phyloP scores from a whole-genome alignment of 2,797 vertebrate species.

The Taeniopygia guttata region DNA sequence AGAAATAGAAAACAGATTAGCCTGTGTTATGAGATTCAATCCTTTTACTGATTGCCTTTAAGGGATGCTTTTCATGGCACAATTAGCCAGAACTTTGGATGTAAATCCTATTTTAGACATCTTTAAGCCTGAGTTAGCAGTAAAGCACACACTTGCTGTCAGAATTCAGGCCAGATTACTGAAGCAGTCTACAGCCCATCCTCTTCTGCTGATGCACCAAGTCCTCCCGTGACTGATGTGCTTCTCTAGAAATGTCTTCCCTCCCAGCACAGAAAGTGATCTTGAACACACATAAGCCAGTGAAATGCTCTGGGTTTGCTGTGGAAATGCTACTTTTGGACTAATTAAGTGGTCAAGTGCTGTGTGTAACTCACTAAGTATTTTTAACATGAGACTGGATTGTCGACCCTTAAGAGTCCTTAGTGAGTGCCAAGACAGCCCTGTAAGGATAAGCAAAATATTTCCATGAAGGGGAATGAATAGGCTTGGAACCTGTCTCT shows the following conservation, averaged over 20 bases:
- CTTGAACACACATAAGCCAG: neutral
- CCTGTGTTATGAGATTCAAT: neutral
- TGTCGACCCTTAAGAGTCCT: neutral
- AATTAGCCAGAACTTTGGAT: neutral
- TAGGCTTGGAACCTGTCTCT: neutral
- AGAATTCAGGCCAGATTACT: neutral
- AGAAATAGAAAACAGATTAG: neutral
- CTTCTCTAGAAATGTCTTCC: neutral
- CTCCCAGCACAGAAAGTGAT: neutral
- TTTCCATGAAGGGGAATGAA: neutral
- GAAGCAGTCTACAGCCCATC: neutral
- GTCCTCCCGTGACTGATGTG: neutral
- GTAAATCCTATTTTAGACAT: neutral
- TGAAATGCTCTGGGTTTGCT: neutral
- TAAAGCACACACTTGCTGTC: neutral
- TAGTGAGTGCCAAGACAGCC: neutral
- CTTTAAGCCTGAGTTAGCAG: neutral
- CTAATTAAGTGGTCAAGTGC: neutral
- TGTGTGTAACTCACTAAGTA: neutral
- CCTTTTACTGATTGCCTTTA: conserved; percentile 3
- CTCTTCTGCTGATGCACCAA: neutral
- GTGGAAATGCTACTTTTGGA: neutral
- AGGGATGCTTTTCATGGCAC: neutral
- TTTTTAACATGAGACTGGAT: neutral
- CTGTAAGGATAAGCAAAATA: neutral